A percentile compares a stretch with the other conserved stretches of the same genome.
These are phyloP conservation scores for Seriola dumerili DNA, from an alignment of 2,113 vertebrate genomes.

Conservation along the genomic window DNA sequence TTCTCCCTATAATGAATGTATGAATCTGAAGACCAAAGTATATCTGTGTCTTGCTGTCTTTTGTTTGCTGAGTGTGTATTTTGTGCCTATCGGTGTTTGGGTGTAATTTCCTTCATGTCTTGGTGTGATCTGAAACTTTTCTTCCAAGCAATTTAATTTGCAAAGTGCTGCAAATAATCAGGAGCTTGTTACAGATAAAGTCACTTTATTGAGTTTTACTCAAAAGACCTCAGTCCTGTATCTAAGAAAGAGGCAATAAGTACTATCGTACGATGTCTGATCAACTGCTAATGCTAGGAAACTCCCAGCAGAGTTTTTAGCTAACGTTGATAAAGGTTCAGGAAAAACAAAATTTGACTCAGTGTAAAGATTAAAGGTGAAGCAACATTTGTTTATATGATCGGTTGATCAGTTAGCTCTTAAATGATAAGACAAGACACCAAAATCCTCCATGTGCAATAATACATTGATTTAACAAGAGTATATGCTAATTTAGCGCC, in stretches of 20 bases:
- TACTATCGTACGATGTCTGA: no score
- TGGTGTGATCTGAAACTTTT: conserved; percentile 10
- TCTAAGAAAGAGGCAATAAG: not conserved
- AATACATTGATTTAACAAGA: not conserved
- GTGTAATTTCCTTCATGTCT: conserved; percentile 1
- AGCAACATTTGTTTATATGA: not conserved
- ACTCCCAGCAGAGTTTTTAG: not conserved
- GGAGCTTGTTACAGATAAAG: not conserved
- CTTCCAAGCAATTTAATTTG: not conserved
- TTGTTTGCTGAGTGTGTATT: conserved; percentile 1
- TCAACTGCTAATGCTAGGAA: conserved; percentile 1
- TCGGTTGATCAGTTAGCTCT: not conserved
- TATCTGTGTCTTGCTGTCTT: not conserved
- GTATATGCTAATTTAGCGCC: not conserved
- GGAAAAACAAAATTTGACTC: not conserved
- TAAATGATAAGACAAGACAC: not conserved
- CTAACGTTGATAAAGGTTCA: not conserved
- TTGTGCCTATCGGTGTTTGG: conserved; percentile 31
- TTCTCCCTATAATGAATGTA: conserved; percentile 62
- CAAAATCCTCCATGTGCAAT: not conserved
- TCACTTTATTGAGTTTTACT: not conserved
- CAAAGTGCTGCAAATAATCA: conserved; percentile 21
- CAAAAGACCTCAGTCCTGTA: not conserved
- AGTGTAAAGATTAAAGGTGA: not conserved
- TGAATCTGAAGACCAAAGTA: conserved; percentile 67